phyloP scores from a whole-genome alignment of 2,888 invertebrate species.

The Mantis religiosa region DNA sequence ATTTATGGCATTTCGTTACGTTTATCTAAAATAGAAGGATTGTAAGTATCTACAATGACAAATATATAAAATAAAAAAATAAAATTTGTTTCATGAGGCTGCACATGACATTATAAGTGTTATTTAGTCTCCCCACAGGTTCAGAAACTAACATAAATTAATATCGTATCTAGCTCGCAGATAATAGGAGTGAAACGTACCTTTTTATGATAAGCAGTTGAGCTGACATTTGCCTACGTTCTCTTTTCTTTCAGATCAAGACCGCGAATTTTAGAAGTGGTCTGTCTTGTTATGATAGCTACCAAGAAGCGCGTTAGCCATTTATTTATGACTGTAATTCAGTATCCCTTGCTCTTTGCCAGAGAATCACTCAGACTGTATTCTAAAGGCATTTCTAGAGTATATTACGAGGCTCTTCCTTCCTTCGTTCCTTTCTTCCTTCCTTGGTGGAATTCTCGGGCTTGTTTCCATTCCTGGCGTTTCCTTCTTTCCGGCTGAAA shows the following conservation, averaged over 20 bases:
- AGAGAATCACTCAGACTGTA: not conserved
- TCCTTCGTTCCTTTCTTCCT: not conserved
- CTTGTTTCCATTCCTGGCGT: not conserved
- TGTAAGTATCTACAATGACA: too few relatives aligned
- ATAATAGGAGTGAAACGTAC: too few relatives aligned
- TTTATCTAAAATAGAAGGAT: too few relatives aligned
- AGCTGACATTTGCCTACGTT: too few relatives aligned
- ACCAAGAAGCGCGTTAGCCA: not conserved
- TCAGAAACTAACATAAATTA: too few relatives aligned
- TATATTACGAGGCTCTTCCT: not conserved
- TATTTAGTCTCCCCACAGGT: too few relatives aligned
- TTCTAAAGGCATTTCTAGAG: not conserved
- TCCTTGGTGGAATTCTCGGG: not conserved
- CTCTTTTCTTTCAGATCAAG: not conserved
- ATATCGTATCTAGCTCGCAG: too few relatives aligned
- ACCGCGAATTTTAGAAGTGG: not conserved
- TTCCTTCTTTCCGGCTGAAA: not conserved
- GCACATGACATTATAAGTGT: too few relatives aligned
- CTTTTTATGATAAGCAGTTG: too few relatives aligned
- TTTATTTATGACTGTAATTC: not conserved
- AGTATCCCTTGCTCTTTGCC: not conserved
- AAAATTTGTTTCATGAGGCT: too few relatives aligned
- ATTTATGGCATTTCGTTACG: too few relatives aligned
- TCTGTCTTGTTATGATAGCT: not conserved
- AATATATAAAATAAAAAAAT: too few relatives aligned